Base-by-base conservation (phyloP, 92 coral and sea anemone species). In the Scolanthus callimorphus region DNA sequence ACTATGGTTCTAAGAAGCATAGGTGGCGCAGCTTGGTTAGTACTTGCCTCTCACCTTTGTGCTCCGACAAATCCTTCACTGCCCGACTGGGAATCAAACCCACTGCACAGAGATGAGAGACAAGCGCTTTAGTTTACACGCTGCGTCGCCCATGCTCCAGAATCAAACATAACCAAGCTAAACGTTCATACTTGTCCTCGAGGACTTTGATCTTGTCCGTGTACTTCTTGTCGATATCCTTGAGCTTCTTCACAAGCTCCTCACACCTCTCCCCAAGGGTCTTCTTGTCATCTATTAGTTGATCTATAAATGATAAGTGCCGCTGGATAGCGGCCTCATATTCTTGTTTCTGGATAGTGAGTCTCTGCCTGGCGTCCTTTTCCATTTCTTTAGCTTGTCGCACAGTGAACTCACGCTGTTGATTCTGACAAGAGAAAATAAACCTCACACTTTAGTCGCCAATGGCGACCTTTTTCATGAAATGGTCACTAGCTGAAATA, bases 311-410 rank as follows among this genome's bases (percentile, higher is more conserved):
- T 0, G 98, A 89, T 63, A 92, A 54, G 63, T 92, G 98, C n/a
- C 98, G 67, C 47, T 92, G 98, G 17, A 92, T 92, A 1, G 98
- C 86, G 0, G 98, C 82, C 57, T 92, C 98, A 39, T 92, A 92
- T 46, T 92, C 98, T 61, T 88, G 98, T 20, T 87, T 81, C 27
- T 92, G 98, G 13, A 92, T 84, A 25, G 77, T 66, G 51, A 92
- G 68, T 55, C 98, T 58, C 52, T 84, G 94, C 29, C 88, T 81
- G 23, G 96, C 83, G 55, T 92, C 98, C 38, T 92, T 92, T 46
- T 92, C 98, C 74, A 86, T 80, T 56, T 92, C 98, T 62, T 90
- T 84, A n/a, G 88, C 92, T 65, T 92, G 98, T 2, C 98, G 84
- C 25, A 89, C 60, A 4, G 94, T 74, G 53, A 92, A 92, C 49